Evolutionary conservation across 2,113 vertebrate species (phyloP).

Genomic region (Nerophis ophidion): DNA sequence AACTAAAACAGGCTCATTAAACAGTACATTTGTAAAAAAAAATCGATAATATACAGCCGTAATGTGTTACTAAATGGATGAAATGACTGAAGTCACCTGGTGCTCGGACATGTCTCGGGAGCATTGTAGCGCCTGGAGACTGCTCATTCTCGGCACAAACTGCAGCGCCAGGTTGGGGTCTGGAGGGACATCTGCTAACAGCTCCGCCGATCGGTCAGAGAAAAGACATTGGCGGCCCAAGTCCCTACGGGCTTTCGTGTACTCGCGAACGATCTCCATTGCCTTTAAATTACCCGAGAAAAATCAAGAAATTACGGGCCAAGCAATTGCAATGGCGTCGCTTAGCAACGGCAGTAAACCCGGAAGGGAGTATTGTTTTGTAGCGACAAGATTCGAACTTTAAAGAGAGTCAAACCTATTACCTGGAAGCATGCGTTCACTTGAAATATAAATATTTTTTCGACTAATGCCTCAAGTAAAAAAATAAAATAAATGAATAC

Average conservation of each 20-base stretch:
- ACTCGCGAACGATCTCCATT: slow-evolving; percentile 86
- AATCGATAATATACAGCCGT: too few species aligned
- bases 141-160: slow-evolving; percentile 72
- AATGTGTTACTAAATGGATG: too few species aligned
- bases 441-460: not conserved
- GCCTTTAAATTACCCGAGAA: not conserved
- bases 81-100: slow-evolving; percentile 66
- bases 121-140: slow-evolving; percentile 73
- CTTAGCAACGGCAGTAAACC: not conserved
- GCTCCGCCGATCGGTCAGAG: slow-evolving; percentile 73
- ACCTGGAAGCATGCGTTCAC: not conserved
- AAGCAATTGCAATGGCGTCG: not conserved
- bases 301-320: not conserved
- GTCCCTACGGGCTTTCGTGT: slow-evolving; percentile 78
- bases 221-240: slow-evolving; percentile 85
- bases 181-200: slow-evolving; percentile 77
- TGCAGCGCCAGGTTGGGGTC: slow-evolving; percentile 63
- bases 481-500: too few species aligned
- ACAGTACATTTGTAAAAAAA: too few species aligned
- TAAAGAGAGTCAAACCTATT: too few species aligned
- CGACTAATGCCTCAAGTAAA: too few species aligned
- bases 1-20: too few species aligned
- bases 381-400: not conserved
- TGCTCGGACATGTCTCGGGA: slow-evolving; percentile 78
- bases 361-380: not conserved